phyloP scores from a whole-genome alignment of 2,797 vertebrate genomes.

The Enteromius fasciolatus region DNA sequence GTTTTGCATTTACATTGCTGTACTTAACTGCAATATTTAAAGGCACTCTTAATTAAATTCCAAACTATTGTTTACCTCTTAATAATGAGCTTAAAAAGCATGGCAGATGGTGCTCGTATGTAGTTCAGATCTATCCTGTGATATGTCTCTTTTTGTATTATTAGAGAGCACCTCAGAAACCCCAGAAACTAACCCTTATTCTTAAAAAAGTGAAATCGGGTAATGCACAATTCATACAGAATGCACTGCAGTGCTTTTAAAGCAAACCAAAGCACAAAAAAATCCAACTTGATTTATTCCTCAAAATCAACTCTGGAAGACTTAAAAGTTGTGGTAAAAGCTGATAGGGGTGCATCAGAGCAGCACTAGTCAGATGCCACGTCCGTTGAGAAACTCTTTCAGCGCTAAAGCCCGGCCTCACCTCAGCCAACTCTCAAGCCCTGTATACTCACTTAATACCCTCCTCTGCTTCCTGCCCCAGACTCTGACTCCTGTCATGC shows the following conservation, averaged over 20 bases:
- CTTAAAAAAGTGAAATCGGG: not conserved
- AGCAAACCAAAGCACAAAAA: not conserved
- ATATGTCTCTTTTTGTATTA: too few species aligned
- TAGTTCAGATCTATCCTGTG: too few species aligned
- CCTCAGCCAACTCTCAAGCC: constrained; percentile 69
- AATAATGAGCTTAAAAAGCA: not conserved
- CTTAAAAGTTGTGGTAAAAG: constrained; percentile 35
- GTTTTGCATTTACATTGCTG: not conserved
- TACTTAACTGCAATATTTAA: not conserved
- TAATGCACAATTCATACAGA: not conserved
- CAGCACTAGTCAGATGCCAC: constrained; percentile 52
- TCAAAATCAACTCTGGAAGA: constrained; percentile 9
- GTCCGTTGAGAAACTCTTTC: constrained; percentile 64
- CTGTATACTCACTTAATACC: constrained; percentile 73
- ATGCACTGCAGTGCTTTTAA: not conserved
- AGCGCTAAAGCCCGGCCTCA: constrained; percentile 69
- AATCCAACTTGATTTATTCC: not conserved
- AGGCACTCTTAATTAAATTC: not conserved
- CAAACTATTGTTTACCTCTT: not conserved
- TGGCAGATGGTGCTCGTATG: too few species aligned
- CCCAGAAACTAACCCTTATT: too few species aligned
- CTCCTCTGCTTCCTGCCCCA: constrained; percentile 66
- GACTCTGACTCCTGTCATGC: constrained; percentile 74
- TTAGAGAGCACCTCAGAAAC: too few species aligned
- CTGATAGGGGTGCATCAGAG: constrained; percentile 38